Percentiles rank a stretch among this genome's conserved stretches.
phyloP scores from a whole-genome alignment of 2,797 vertebrate species.

The Synaphobranchus kaupii region DNA sequence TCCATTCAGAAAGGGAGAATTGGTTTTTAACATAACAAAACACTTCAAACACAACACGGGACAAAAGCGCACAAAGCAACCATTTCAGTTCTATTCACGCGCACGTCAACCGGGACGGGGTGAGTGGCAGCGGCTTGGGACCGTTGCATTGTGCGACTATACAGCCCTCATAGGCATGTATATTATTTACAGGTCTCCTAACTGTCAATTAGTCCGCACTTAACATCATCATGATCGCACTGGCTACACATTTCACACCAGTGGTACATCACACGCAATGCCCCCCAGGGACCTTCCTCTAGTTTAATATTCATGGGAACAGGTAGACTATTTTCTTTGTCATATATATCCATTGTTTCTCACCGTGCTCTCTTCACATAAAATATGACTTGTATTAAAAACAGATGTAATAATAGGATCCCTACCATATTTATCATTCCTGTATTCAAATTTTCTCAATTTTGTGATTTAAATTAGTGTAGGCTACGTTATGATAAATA shows the following conservation, averaged over 20 bases:
- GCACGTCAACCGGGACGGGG: conserved; percentile 14
- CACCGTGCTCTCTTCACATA: neutral
- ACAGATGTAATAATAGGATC: neutral
- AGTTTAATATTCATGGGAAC: conserved; percentile 8
- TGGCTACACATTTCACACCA: conserved; percentile 10
- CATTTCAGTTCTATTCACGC: conserved; percentile 27
- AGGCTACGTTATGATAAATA: neutral
- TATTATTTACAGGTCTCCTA: conserved; percentile 34
- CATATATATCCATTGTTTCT: neutral
- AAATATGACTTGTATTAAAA: neutral
- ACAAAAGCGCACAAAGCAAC: conserved; percentile 29
- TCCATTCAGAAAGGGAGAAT: conserved; percentile 33
- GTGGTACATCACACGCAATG: conserved; percentile 5
- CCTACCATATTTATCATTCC: neutral
- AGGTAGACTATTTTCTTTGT: conserved; percentile 1
- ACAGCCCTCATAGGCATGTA: conserved; percentile 16
- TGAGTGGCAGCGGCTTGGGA: conserved; percentile 30
- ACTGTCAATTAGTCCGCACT: conserved; percentile 32
- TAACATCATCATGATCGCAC: conserved; percentile 23
- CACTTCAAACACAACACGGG: conserved; percentile 34
- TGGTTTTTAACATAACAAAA: conserved; percentile 39
- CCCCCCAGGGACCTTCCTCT: neutral
- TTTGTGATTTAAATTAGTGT: neutral
- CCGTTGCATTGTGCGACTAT: conserved; percentile 24
- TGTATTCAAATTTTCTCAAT: neutral